Conservation (phyloP, 2,113 vertebrate genomes). For the Balaeniceps rex region DNA sequence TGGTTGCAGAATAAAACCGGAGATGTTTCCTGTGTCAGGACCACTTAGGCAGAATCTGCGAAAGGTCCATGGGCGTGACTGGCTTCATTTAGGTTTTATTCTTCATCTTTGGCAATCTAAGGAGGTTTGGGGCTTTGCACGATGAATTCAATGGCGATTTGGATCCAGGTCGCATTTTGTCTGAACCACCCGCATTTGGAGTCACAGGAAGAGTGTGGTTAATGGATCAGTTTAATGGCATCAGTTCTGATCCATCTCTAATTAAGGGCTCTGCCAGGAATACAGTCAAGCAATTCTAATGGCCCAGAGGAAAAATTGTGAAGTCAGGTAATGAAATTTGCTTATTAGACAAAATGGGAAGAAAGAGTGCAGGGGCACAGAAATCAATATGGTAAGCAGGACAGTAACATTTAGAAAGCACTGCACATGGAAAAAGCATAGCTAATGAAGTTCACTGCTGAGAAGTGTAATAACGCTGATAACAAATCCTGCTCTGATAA, state of each 20-base stretch:
- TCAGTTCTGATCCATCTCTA: conserved; percentile 64
- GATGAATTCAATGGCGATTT: neutral
- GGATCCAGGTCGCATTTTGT: conserved; percentile 20
- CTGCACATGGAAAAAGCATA: neutral
- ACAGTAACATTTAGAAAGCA: neutral
- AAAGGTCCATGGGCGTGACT: neutral
- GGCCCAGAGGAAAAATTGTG: conserved; percentile 62
- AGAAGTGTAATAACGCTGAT: neutral
- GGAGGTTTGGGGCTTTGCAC: neutral
- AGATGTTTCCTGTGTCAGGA: neutral
- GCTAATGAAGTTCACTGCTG: conserved; percentile 1
- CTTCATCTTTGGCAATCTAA: neutral
- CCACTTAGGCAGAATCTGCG: neutral
- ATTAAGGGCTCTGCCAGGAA: conserved; percentile 67
- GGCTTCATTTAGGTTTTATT: neutral
- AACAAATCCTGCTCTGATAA: neutral
- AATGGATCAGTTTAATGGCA: conserved; percentile 58
- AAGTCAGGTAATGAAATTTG: conserved; percentile 68
- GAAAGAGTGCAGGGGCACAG: conserved; percentile 55
- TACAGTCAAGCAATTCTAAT: conserved; percentile 53
- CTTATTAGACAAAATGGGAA: conserved; percentile 59
- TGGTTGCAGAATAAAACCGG: neutral
- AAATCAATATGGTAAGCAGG: conserved; percentile 56
- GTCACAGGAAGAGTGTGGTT: conserved; percentile 44
- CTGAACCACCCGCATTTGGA: neutral